A percentile compares a stretch with the other conserved stretches of the same genome.
phyloP scores from a whole-genome alignment of 64 coral and sea anemone species.

The Actinia tenebrosa region DNA sequence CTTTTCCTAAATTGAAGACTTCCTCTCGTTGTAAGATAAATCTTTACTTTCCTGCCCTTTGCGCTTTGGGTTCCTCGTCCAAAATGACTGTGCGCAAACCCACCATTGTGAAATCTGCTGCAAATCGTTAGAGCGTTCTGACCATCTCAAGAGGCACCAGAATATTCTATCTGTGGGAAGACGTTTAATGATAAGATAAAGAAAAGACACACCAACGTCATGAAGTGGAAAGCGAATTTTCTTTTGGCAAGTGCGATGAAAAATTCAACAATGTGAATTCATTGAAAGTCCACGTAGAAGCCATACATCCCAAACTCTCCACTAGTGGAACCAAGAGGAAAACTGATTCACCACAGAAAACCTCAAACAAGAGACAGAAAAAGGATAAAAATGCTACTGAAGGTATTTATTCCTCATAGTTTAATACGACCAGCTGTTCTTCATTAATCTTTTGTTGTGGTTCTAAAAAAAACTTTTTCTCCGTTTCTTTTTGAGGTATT shows the following conservation, averaged over 20 bases:
- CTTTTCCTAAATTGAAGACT: no score
- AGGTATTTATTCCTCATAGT: not conserved
- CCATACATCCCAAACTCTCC: not conserved
- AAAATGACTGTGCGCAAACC: no score
- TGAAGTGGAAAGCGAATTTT: not conserved
- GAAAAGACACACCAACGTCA: not conserved
- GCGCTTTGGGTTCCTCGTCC: no score
- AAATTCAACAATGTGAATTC: constrained; percentile 1
- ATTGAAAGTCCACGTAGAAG: not conserved
- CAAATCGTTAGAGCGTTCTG: no score
- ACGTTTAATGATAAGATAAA: no score
- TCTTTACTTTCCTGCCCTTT: no score
- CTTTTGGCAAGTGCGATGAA: not conserved
- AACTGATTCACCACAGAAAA: not conserved
- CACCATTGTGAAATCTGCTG: no score
- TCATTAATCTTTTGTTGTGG: not conserved
- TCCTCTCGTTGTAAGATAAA: no score
- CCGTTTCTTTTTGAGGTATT: not conserved
- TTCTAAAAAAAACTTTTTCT: not conserved
- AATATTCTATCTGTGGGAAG: no score
- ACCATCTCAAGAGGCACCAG: no score
- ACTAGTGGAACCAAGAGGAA: not conserved
- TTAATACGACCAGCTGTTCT: not conserved
- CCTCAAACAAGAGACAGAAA: not conserved
- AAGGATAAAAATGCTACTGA: not conserved